Evolutionary conservation across 1,140 invertebrate species (phyloP).

Genomic region (Pseudomyrmex cubaensis): DNA sequence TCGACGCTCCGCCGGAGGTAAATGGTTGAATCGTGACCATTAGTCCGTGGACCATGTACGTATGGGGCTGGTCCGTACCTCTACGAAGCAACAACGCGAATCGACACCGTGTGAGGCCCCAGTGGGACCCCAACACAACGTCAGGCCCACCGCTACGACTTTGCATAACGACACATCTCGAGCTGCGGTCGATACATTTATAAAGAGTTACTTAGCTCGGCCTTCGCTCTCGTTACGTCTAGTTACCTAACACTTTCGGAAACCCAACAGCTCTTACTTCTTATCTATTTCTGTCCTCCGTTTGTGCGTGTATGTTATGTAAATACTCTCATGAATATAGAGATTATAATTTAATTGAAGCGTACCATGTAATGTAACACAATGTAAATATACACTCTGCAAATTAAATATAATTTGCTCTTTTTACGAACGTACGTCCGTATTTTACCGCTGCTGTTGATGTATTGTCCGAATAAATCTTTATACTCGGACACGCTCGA

Average conservation of each 20-base stretch:
- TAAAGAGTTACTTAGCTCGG: not conserved
- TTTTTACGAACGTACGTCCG: not conserved
- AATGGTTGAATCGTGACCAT: slow-evolving; percentile 85
- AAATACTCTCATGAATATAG: too few species aligned
- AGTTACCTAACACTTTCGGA: not conserved
- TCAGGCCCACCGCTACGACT: slow-evolving; percentile 72
- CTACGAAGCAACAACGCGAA: slow-evolving; percentile 69
- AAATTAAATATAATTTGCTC: not conserved
- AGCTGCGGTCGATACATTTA: not conserved
- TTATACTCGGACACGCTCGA: too few species aligned
- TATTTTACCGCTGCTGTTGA: too few species aligned
- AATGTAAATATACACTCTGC: not conserved
- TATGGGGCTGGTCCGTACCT: slow-evolving; percentile 63
- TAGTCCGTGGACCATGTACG: slow-evolving; percentile 77
- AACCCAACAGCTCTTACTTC: not conserved
- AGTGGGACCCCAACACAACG: slow-evolving; percentile 68
- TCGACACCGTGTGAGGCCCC: slow-evolving; percentile 62
- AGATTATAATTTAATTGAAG: too few species aligned
- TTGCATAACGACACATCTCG: slow-evolving; percentile 43
- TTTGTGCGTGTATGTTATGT: too few species aligned
- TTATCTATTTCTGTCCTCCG: too few species aligned
- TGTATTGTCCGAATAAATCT: too few species aligned
- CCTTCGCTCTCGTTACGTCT: not conserved
- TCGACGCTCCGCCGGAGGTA: slow-evolving; percentile 85
- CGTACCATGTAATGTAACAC: not conserved